Percentiles rank a stretch among this genome's conserved stretches.
phyloP scores from a whole-genome alignment of 1,140 invertebrate genomes.

The Mya arenaria region DNA sequence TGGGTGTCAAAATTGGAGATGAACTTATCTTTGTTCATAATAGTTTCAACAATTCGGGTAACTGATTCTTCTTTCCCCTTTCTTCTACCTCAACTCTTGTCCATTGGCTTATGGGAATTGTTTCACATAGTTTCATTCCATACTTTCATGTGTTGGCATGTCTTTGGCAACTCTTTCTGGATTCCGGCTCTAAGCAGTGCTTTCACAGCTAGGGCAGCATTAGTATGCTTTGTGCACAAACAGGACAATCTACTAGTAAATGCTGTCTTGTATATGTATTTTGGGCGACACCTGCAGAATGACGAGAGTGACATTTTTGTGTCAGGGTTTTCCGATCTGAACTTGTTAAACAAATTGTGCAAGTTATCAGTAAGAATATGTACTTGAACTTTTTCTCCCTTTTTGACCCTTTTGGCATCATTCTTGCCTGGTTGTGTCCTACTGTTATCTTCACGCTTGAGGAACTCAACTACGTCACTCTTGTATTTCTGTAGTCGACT shows the following conservation, averaged over 20 bases:
- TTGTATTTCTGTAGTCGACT: neutral
- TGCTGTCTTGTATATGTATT: neutral
- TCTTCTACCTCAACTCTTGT: conserved; percentile 20
- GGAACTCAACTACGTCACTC: conserved; percentile 7
- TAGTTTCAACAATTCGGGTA: conserved; percentile 17
- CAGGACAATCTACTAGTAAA: neutral
- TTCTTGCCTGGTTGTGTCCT: conserved; percentile 46
- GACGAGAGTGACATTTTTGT: neutral
- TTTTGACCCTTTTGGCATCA: neutral
- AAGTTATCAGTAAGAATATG: conserved; percentile 17
- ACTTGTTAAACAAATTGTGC: conserved; percentile 9
- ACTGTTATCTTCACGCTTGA: conserved; percentile 51
- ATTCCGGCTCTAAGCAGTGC: neutral
- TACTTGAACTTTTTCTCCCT: conserved; percentile 11
- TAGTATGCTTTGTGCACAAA: conserved; percentile 8
- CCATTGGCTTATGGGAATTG: neutral
- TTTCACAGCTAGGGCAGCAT: conserved; percentile 4
- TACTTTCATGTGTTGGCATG: neutral
- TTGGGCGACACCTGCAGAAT: conserved; percentile 4
- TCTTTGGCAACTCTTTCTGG: neutral
- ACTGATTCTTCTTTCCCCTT: conserved; percentile 31
- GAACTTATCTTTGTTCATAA: neutral
- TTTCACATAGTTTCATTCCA: neutral
- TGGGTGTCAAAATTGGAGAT: neutral
- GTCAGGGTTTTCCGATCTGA: conserved; percentile 10